Percentiles rank a stretch among this genome's conserved stretches.
Evolutionary conservation across 2,113 vertebrate genomes (phyloP).

Genomic region (Andinoacara biseriatus): DNA sequence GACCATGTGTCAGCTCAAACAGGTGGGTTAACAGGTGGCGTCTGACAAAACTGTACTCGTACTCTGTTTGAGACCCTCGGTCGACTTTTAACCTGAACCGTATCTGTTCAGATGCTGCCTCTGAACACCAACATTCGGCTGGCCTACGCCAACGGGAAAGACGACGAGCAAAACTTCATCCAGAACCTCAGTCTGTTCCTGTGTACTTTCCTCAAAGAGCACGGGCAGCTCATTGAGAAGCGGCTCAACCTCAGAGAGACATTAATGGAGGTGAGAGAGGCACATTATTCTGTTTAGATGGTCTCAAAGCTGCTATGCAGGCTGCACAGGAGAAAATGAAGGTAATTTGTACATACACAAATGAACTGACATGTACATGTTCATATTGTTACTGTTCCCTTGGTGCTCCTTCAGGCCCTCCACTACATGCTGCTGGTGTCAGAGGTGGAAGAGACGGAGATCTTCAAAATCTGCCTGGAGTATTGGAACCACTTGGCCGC

Average conservation of each 20-base stretch:
- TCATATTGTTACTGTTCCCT: neutral
- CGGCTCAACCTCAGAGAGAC: constrained; percentile 96
- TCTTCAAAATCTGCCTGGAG: constrained; percentile 98
- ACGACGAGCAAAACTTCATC: constrained; percentile 99
- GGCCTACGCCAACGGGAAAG: constrained; percentile 96
- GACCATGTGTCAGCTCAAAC: constrained; percentile 99
- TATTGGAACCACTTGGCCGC: constrained; percentile 99
- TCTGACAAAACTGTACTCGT: neutral
- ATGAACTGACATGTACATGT: neutral
- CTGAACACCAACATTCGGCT: constrained; percentile 98
- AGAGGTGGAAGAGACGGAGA: constrained; percentile 98
- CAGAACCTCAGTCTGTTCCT: constrained; percentile 99
- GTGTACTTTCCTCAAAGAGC: constrained; percentile 98
- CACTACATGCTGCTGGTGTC: constrained; percentile 99
- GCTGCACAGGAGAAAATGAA: neutral
- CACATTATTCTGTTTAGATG: neutral
- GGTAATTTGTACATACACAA: neutral
- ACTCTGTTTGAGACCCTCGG: no score
- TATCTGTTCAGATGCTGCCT: constrained; percentile 90
- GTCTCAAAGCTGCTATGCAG: neutral
- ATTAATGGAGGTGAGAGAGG: constrained; percentile 90
- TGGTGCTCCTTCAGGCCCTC: constrained; percentile 83
- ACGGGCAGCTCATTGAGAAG: constrained; percentile 96
- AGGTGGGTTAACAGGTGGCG: constrained; percentile 77
- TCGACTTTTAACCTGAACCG: neutral